Conservation (phyloP, 2,797 vertebrate species). For the Limnodromus scolopaceus region DNA sequence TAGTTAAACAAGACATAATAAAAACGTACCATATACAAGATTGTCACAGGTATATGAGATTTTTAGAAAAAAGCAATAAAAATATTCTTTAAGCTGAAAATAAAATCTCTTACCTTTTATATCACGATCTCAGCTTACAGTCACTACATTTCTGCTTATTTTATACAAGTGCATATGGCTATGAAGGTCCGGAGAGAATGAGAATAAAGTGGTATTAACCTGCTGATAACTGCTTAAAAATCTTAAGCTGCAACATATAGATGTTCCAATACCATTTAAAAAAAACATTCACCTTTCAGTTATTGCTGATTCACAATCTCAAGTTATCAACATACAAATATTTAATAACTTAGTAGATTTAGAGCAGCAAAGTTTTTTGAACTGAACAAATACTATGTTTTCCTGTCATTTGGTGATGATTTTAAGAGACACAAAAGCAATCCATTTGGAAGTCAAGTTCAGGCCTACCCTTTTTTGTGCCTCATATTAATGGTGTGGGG, state of each 20-base stretch:
- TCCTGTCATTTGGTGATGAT: background rate
- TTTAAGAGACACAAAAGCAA: constrained; percentile 43
- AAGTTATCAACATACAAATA: constrained; percentile 67
- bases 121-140: constrained; percentile 82
- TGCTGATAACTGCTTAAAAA: constrained; percentile 80
- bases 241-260: constrained; percentile 80
- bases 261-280: constrained; percentile 78
- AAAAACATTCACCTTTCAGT: constrained; percentile 76
- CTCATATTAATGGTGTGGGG: constrained; percentile 13
- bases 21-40: constrained; percentile 54
- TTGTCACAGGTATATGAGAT: constrained; percentile 47
- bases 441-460: background rate
- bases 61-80: constrained; percentile 63
- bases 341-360: constrained; percentile 19
- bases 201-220: constrained; percentile 82
- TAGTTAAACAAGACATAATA: constrained; percentile 50
- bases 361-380: constrained; percentile 51
- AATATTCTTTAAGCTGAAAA: constrained; percentile 80
- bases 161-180: constrained; percentile 84
- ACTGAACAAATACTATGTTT: background rate
- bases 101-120: constrained; percentile 83
- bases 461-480: constrained; percentile 55
- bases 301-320: constrained; percentile 72
- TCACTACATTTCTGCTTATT: constrained; percentile 82
- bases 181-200: constrained; percentile 81